Conservation (phyloP, 1,140 invertebrate species). For the Trinorchestia longiramus region DNA sequence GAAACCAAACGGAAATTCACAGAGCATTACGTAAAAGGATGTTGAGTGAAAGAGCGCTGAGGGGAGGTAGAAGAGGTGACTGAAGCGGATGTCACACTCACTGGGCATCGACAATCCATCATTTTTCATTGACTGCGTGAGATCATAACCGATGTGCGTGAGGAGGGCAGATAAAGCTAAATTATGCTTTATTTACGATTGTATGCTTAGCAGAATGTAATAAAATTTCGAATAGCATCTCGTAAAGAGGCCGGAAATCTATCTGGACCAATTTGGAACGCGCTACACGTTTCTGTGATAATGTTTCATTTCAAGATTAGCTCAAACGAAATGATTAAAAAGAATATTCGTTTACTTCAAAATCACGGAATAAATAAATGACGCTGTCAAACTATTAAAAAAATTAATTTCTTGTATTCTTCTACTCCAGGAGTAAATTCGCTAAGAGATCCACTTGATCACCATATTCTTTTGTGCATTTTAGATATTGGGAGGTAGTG, state of each 20-base stretch:
- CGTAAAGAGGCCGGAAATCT: background rate
- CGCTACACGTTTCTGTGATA: background rate
- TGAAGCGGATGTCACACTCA: background rate
- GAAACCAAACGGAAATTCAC: background rate
- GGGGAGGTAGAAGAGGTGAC: background rate
- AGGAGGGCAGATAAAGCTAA: background rate
- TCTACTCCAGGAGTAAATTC: too few species aligned
- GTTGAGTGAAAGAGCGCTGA: background rate
- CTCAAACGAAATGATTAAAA: too few species aligned
- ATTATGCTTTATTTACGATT: conserved; percentile 2
- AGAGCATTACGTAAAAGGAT: background rate
- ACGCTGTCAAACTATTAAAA: too few species aligned
- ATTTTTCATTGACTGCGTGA: background rate
- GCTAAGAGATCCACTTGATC: too few species aligned
- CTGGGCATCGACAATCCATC: background rate
- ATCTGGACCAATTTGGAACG: background rate
- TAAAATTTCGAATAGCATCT: background rate
- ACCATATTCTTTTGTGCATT: too few species aligned
- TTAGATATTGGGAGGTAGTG: too few species aligned
- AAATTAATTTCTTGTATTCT: too few species aligned
- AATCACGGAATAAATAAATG: too few species aligned
- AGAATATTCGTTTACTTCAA: too few species aligned
- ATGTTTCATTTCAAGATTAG: too few species aligned
- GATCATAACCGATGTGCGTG: background rate
- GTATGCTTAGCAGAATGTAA: background rate